Evolutionary conservation across 2,113 vertebrate genomes (phyloP).

Genomic region (Brachyistius frenatus): DNA sequence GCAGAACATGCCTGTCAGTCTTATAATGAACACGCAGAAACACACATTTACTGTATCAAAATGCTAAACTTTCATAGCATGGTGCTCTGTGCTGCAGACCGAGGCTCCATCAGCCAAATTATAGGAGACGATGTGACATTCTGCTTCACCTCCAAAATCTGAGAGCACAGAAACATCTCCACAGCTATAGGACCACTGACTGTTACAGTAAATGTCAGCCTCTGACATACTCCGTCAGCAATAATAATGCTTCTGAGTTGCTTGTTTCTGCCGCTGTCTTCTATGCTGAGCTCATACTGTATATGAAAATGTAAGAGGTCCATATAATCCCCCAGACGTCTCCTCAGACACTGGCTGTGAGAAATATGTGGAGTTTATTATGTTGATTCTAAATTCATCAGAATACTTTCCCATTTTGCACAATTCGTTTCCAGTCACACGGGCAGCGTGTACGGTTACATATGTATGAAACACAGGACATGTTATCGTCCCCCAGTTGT

Average conservation of each 20-base stretch:
- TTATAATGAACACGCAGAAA: background rate
- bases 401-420: slow-evolving; percentile 23
- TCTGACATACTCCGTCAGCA: slow-evolving; percentile 55
- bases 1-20: background rate
- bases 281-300: slow-evolving; percentile 20
- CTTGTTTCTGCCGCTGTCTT: slow-evolving; percentile 42
- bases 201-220: slow-evolving; percentile 46
- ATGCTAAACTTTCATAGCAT: background rate
- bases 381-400: slow-evolving; percentile 10
- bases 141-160: slow-evolving; percentile 39
- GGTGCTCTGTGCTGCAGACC: slow-evolving; percentile 5
- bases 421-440: slow-evolving; percentile 23
- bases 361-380: slow-evolving; percentile 16
- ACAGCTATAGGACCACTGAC: slow-evolving; percentile 45
- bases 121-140: slow-evolving; percentile 18
- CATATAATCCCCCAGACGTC: slow-evolving; percentile 14
- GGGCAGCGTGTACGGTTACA: slow-evolving; percentile 1
- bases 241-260: slow-evolving; percentile 12
- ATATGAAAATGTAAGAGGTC: slow-evolving; percentile 14
- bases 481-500: slow-evolving; percentile 33
- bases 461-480: slow-evolving; percentile 33
- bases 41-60: background rate
- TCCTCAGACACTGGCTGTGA: background rate
- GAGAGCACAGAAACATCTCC: slow-evolving; percentile 38
- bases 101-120: slow-evolving; percentile 27